Base-by-base conservation (phyloP, 2,888 invertebrate genomes). In the Stramonita haemastoma region DNA sequence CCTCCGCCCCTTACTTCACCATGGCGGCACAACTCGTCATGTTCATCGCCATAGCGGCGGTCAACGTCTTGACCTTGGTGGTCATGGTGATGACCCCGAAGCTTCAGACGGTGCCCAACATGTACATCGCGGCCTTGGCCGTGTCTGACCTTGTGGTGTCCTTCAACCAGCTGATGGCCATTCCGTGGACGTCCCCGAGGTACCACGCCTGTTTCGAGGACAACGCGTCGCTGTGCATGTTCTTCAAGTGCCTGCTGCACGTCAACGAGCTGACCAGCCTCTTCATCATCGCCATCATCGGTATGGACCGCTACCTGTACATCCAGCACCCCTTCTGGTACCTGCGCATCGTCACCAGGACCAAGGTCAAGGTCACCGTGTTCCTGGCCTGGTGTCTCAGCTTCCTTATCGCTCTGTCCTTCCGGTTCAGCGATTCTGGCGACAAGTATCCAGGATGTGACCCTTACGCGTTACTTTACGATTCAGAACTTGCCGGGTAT, bases 81-180 rank as follows among this genome's bases (percentile, higher is more conserved):
- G 89, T 90, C 1, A 89, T 91, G 56, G 66, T 73, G 60, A 88
- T 79, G 83, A 91, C 89, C 86, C 88, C 87, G 26, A 60, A 60
- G 22, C 88, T 92, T 17, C 87, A 87, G 73, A 92, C 91, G 15
- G 89, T 90, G 32, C 90, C 92, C 34, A 92, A 91, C 86, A 89
- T 91, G 87, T 92, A 91, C 89, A 91, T 92, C n/a, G 90, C 89
- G 0, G 90, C 91, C 19, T 56, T 92, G 70, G 92, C 92, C 13
- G 79, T 91, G 17, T 90, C 91, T 0, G 92, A 92, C 86, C 81
- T 90, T 4, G 85, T 92, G 19, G 90, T 91, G 17, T 89, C 91
- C 6, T 34, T 91, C 13, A 87, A 88, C 85, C 86, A 89, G 17
- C 70, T 90, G 15, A 34, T 90, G 6, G 87, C 89, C 32, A 87